Base-by-base conservation (phyloP, 2,888 invertebrate species). In the Aleiodes testaceus region DNA sequence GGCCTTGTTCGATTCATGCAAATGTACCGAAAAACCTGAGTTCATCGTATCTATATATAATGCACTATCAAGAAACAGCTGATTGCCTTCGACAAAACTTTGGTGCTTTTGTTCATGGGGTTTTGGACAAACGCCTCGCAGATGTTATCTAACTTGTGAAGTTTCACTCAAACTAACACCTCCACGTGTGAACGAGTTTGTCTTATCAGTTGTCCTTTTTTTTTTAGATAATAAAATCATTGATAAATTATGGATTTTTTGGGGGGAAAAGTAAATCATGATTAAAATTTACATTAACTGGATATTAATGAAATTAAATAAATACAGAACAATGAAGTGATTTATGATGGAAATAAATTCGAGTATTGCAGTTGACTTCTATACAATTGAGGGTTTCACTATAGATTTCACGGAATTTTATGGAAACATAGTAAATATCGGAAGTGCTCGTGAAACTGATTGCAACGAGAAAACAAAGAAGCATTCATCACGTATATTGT, bases 1-100 rank as follows among this genome's bases (percentile, higher is more conserved):
- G 59, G 42, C 59, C 59, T 42, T 14, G 59, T 59, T 59, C 59
- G 18, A 59, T 59, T 59, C 59, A 59, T 59, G 59, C 59, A 36
- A 42, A 59, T 59, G 42, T 3, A 16, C 16, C 26, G 26, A 49
- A 5, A n/a, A 49, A 16, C 49, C 14, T 20, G 11, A 49, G 49
- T n/a, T n/a, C 16, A 49, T 45, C 49, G 1, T 2, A 36, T 52
- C 20, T 26, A 14, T 53, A 36, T 36, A 36, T 36, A 9, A 36
- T 36, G 36, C 36, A 36, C 36, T 9, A 6, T 36, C 59, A 59
- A 59, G 59, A 42, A 6, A 14, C 18, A 18, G 36, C 42, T 42
- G 59, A 59, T 42, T 59, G 16, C 9, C 36, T 59, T 59, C 42
- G 36, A 14, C 59, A 7, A 16, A 59, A 59, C 36, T 59, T 59